Conservation (phyloP, 2,113 vertebrate genomes). For the Synodontis membranacea region DNA sequence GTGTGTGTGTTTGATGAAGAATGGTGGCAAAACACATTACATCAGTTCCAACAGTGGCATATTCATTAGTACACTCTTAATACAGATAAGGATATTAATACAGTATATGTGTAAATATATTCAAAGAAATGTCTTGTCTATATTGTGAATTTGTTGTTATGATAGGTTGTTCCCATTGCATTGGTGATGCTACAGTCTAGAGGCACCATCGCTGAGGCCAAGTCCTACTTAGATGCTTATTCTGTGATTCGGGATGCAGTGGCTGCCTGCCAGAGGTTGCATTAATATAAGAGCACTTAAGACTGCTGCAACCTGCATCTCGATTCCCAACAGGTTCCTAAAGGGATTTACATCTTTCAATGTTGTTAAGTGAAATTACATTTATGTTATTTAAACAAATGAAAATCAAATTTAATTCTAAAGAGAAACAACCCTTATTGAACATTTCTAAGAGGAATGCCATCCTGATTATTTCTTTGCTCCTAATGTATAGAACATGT, state of each 20-base stretch:
- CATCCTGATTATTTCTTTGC: not conserved
- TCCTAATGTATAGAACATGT: not conserved
- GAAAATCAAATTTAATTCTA: not conserved
- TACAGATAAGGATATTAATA: not conserved
- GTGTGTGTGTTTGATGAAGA: not conserved
- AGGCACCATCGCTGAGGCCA: slow-evolving; percentile 66
- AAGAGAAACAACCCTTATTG: not conserved
- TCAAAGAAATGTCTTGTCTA: not conserved
- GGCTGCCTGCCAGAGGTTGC: slow-evolving; percentile 52
- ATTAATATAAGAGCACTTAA: not conserved
- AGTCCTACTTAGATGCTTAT: slow-evolving; percentile 59
- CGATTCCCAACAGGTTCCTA: not conserved
- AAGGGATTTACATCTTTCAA: not conserved
- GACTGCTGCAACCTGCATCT: not conserved
- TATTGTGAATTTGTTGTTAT: slow-evolving; percentile 13
- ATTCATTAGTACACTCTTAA: not conserved
- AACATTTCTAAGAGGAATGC: not conserved
- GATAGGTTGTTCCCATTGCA: slow-evolving; percentile 73
- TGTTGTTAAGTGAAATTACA: not conserved
- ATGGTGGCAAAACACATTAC: not conserved
- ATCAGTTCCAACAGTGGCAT: not conserved
- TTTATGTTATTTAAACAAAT: not conserved
- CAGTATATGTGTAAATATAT: not conserved
- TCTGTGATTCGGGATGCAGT: slow-evolving; percentile 71
- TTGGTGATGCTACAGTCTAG: slow-evolving; percentile 69